Percentiles rank a stretch among this genome's conserved stretches.
phyloP scores from a whole-genome alignment of 2,113 vertebrate species.

The Genyomyrus donnyi region DNA sequence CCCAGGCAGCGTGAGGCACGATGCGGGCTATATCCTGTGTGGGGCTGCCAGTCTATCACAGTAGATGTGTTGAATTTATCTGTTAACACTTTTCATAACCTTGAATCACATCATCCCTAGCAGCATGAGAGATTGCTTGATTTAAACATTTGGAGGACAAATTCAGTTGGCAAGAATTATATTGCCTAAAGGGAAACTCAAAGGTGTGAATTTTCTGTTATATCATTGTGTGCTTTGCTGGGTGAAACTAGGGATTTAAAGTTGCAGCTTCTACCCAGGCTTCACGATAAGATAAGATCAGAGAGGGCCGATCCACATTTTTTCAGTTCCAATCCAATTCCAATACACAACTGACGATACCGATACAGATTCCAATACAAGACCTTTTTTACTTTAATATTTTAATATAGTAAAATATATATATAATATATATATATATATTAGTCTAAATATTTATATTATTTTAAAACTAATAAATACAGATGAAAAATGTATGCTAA shows the following conservation, averaged over 20 bases:
- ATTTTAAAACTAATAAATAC: no score
- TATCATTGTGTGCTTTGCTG: background rate
- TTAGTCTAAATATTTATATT: no score
- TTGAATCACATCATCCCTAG: background rate
- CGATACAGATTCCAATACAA: no score
- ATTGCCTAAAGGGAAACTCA: background rate
- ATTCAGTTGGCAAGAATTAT: background rate
- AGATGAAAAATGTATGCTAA: no score
- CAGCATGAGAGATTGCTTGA: conserved; percentile 9
- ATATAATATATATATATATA: no score
- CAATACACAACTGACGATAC: no score
- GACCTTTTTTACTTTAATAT: no score
- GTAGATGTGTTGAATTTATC: background rate
- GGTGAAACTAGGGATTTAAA: background rate
- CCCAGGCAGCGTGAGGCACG: background rate
- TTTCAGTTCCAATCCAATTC: no score
- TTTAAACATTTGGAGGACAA: conserved; percentile 1
- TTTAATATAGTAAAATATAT: no score
- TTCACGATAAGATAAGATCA: background rate
- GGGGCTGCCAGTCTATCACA: background rate
- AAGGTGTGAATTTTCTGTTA: background rate
- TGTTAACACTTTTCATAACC: background rate
- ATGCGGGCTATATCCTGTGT: background rate
- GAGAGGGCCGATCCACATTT: no score
- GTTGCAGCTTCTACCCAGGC: background rate